These are phyloP conservation scores for Chrysochloris asiatica DNA, from an alignment of 2,113 vertebrate species.

Conservation along the genomic window DNA sequence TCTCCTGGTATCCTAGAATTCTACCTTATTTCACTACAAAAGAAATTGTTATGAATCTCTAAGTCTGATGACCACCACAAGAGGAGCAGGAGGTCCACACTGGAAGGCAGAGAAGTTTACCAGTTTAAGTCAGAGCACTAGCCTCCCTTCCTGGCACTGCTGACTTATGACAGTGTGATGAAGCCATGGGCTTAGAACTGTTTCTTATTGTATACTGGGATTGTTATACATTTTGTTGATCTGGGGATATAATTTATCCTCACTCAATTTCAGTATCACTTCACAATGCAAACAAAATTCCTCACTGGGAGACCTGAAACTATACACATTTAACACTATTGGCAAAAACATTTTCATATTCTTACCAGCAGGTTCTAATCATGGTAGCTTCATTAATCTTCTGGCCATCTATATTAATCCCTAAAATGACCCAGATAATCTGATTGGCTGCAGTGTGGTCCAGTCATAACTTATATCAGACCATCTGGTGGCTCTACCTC, in stretches of 20 bases:
- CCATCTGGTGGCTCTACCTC: slow-evolving; percentile 63
- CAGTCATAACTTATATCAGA: slow-evolving; percentile 58
- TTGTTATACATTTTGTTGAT: not conserved
- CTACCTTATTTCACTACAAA: not conserved
- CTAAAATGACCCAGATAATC: slow-evolving; percentile 65
- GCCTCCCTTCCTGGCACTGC: not conserved
- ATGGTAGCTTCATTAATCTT: slow-evolving; percentile 62
- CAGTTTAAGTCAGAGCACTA: not conserved
- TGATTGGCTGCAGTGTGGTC: slow-evolving; percentile 15
- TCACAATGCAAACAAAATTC: not conserved
- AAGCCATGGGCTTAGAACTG: not conserved
- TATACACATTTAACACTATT: slow-evolving; percentile 1
- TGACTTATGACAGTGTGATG: not conserved
- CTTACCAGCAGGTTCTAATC: slow-evolving; percentile 46
- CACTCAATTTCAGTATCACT: slow-evolving; percentile 1
- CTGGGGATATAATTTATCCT: not conserved
- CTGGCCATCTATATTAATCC: slow-evolving; percentile 45
- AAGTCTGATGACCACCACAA: not conserved
- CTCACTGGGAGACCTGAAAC: slow-evolving; percentile 15
- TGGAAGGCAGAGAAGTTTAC: not conserved
- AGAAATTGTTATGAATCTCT: not conserved
- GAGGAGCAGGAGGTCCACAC: not conserved
- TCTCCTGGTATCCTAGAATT: slow-evolving; percentile 8
- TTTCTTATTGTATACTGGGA: not conserved
- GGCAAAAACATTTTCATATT: slow-evolving; percentile 35